Percentiles rank a stretch among this genome's conserved stretches.
Conservation (phyloP, 2,113 vertebrate genomes). For the Prunella himalayana region DNA sequence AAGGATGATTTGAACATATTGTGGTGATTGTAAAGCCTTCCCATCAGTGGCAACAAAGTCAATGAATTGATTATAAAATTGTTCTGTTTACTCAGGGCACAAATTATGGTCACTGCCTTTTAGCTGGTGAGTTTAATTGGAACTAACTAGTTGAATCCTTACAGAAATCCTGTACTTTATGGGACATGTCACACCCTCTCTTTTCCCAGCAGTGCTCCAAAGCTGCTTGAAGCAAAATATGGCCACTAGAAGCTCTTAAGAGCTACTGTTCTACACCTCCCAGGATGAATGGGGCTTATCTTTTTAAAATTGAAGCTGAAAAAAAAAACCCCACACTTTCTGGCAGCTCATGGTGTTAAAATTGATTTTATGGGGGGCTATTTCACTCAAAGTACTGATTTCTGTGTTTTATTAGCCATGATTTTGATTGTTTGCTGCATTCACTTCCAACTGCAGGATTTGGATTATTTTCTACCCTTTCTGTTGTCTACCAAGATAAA, state of each 20-base stretch:
- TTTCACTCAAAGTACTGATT: conserved; percentile 32
- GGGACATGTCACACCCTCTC: not conserved
- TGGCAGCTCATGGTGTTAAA: conserved; percentile 48
- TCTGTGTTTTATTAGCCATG: conserved; percentile 35
- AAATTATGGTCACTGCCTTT: not conserved
- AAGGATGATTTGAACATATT: not conserved
- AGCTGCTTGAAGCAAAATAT: not conserved
- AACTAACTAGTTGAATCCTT: not conserved
- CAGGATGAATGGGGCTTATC: not conserved
- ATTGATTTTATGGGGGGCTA: conserved; percentile 58
- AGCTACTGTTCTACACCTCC: not conserved
- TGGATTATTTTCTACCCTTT: not conserved
- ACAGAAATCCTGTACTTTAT: not conserved
- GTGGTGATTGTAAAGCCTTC: not conserved
- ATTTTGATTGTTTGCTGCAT: not conserved
- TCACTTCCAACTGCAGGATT: not conserved
- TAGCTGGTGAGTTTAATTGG: not conserved
- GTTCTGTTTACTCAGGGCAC: not conserved
- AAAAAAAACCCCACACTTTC: not conserved
- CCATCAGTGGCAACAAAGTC: not conserved
- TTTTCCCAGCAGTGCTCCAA: not conserved
- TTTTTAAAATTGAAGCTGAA: conserved; percentile 16
- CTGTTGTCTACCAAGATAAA: not conserved
- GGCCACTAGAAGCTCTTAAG: not conserved
- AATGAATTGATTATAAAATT: not conserved